Conservation (phyloP, 2,888 invertebrate genomes). For the Callinectes sapidus region DNA sequence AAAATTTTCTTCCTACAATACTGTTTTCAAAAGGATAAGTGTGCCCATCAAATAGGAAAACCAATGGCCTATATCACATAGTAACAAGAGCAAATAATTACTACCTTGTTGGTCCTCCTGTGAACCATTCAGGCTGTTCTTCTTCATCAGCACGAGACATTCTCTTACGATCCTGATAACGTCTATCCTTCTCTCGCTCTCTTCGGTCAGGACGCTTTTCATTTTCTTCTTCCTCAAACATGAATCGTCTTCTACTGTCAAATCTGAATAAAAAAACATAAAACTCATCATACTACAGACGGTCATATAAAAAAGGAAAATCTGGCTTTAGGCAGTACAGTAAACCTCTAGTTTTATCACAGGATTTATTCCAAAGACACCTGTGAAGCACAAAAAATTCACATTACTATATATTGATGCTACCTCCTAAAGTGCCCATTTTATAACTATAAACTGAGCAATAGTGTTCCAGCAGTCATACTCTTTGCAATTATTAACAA, state of each 20-base stretch:
- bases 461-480: too few relatives aligned
- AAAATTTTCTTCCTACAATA: neutral
- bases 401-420: too few relatives aligned
- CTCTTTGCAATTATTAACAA: too few relatives aligned
- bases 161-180: slow-evolving; percentile 54
- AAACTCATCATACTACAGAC: neutral
- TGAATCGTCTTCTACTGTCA: slow-evolving; percentile 67
- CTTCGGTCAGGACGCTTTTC: slow-evolving; percentile 62
- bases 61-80: neutral
- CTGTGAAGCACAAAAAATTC: too few relatives aligned
- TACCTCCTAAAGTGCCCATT: too few relatives aligned
- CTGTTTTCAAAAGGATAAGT: neutral
- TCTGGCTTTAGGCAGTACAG: neutral
- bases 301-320: neutral
- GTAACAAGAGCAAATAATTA: neutral
- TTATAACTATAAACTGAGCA: too few relatives aligned
- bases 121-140: slow-evolving; percentile 92
- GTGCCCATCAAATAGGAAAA: neutral
- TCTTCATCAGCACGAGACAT: slow-evolving; percentile 77
- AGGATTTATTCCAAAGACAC: too few relatives aligned
- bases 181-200: slow-evolving; percentile 52
- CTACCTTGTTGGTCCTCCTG: slow-evolving; percentile 73
- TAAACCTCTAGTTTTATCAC: too few relatives aligned
- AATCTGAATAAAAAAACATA: slow-evolving; percentile 48
- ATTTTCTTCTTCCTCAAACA: slow-evolving; percentile 66